A percentile compares a stretch with the other conserved stretches of the same genome.
Conservation (phyloP, 1,140 invertebrate genomes). For the Asobara japonica region DNA sequence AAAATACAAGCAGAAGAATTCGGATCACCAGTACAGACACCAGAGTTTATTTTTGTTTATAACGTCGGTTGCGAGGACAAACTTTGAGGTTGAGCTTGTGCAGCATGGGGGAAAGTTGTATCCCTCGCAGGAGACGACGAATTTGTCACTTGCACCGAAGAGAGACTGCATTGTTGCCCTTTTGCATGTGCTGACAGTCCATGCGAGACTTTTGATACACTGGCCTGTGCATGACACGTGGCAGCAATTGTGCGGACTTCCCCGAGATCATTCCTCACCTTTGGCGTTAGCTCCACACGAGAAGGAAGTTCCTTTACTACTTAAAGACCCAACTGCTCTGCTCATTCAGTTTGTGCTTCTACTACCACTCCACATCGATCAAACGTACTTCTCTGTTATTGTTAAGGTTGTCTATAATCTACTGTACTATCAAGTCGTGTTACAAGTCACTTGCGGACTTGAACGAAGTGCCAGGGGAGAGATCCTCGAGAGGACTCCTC, state of each 20-base stretch:
- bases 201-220: conserved; percentile 76
- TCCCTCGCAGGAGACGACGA: conserved; percentile 61
- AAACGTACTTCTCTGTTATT: conserved; percentile 86
- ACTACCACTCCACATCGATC: conserved; percentile 85
- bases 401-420: conserved; percentile 89
- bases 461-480: conserved; percentile 63
- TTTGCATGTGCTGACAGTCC: conserved; percentile 86
- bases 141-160: conserved; percentile 76
- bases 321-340: conserved; percentile 84
- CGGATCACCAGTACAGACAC: conserved; percentile 68
- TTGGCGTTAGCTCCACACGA: conserved; percentile 64
- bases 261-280: conserved; percentile 48
- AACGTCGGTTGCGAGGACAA: conserved; percentile 90
- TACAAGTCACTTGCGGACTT: conserved; percentile 77
- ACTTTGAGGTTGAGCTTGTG: conserved; percentile 91
- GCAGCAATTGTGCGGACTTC: conserved; percentile 71
- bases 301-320: conserved; percentile 82
- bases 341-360: conserved; percentile 88
- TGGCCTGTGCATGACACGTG: conserved; percentile 75
- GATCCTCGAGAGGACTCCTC: too few relatives aligned
- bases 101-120: conserved; percentile 84
- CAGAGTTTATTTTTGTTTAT: conserved; percentile 89
- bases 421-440: conserved; percentile 86
- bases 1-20: conserved; percentile 69
- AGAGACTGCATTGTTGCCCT: conserved; percentile 91